A percentile compares a stretch with the other conserved stretches of the same genome.
These are phyloP conservation scores for Pluvialis apricaria DNA, from an alignment of 2,113 vertebrate species.

Conservation along the genomic window DNA sequence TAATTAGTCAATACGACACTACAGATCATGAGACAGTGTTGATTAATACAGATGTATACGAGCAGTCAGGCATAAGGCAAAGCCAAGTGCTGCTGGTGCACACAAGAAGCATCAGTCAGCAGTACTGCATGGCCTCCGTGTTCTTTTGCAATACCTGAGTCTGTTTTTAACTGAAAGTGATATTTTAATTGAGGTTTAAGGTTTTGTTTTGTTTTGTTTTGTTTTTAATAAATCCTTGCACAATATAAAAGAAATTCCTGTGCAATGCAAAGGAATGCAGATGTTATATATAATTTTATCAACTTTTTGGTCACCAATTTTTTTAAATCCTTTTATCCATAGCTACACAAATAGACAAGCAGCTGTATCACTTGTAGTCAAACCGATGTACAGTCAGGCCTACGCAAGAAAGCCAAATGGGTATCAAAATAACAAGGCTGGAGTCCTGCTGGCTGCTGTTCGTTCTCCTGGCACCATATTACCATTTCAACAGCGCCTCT, in stretches of 20 bases:
- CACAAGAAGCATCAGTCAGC: not conserved
- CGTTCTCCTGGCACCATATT: not conserved
- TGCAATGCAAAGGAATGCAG: not conserved
- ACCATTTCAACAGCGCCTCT: rapidly evolving
- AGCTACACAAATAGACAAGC: not conserved
- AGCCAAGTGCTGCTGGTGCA: not conserved
- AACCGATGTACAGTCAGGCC: not conserved
- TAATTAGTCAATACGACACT: not conserved
- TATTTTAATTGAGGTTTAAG: not conserved
- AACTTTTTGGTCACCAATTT: not conserved
- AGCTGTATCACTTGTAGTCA: not conserved
- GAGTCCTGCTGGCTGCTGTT: not conserved
- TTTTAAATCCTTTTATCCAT: not conserved
- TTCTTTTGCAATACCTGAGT: not conserved
- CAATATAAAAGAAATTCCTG: not conserved
- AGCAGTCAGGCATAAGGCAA: not conserved
- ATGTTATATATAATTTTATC: rapidly evolving
- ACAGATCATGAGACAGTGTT: not conserved
- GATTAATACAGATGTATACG: not conserved
- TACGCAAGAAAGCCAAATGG: not conserved
- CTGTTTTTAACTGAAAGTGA: not conserved
- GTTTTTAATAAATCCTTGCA: not conserved
- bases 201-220: too few relatives aligned
- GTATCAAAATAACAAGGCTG: not conserved
- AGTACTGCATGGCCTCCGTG: rapidly evolving